A percentile compares a stretch with the other conserved stretches of the same genome.
These are phyloP conservation scores for Pachypanchax playfairii DNA, from an alignment of 2,113 vertebrate species.

Conservation along the genomic window DNA sequence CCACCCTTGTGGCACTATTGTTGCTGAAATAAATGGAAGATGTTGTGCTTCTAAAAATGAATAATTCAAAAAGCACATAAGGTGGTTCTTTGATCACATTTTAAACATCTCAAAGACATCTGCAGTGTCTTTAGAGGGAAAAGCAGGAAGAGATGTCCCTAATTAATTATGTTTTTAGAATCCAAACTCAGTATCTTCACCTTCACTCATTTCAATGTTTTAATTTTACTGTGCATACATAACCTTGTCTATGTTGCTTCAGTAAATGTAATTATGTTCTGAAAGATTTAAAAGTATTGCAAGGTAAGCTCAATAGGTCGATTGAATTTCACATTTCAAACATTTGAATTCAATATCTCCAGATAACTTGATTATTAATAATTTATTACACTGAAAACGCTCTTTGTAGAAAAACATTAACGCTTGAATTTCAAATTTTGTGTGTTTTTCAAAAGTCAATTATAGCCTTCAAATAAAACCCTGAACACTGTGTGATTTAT, in stretches of 20 bases:
- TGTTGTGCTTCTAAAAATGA: conserved; percentile 34
- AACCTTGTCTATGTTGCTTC: conserved; percentile 16
- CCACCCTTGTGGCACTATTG: conserved; percentile 20
- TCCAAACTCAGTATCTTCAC: conserved; percentile 14
- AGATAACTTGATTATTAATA: conserved; percentile 26
- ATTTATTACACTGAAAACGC: conserved; percentile 20
- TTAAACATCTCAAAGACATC: conserved; percentile 52
- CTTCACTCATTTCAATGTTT: conserved; percentile 12
- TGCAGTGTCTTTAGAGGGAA: conserved; percentile 25
- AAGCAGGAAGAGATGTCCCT: conserved; percentile 11
- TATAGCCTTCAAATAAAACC: conserved; percentile 10
- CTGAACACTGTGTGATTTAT: conserved; percentile 10
- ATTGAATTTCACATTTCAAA: conserved; percentile 15
- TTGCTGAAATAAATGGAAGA: conserved; percentile 17
- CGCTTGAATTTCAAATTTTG: conserved; percentile 24
- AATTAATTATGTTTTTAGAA: conserved; percentile 11
- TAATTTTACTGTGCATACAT: conserved; percentile 24
- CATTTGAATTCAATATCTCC: conserved; percentile 17
- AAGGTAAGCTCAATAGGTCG: background rate
- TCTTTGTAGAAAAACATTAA: conserved; percentile 1
- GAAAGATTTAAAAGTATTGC: conserved; percentile 3
- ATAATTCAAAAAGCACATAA: conserved; percentile 32
- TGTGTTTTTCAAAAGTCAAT: conserved; percentile 12
- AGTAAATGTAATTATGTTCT: conserved; percentile 12
- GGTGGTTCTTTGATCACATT: conserved; percentile 49